Base-by-base conservation (phyloP, 2,888 invertebrate genomes). In the Heterodera filipjevi region DNA sequence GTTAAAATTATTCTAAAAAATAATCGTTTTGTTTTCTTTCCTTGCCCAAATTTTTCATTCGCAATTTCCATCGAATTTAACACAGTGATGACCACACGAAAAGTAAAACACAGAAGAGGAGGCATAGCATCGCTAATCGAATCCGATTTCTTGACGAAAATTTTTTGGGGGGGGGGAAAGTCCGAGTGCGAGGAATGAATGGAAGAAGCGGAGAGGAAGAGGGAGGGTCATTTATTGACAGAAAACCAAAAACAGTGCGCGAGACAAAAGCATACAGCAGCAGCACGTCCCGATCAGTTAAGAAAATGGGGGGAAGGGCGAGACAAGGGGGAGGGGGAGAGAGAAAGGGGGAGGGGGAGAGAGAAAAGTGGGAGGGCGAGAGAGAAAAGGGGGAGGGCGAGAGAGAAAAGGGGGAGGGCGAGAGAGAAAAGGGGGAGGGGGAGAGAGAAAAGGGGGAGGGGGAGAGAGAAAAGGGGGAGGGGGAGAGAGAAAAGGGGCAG, bases 191-290 rank as follows among this genome's bases (percentile, higher is more conserved):
- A 0, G 59, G 10, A 59, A 27, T 59, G 59, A 22, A 16, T 49
- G 53, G 19, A 22, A n/a, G n/a, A n/a, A 39, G 39, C 39, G 59
- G 59, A 8, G 8, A 27, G 59, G n/a, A 27, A 27, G 8, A n/a
- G n/a, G n/a, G n/a, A n/a, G 27, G 59, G 59, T 59, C 59, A 59
- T 59, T 59, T 53, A 53, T 53, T 27, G 59, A 59, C 22, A 59
- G 59, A 22, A 59, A n/a, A 39, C 39, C 2, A 39, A 39, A 39
- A 39, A 39, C n/a, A n/a, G 27, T 6, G 59, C 8, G 59, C 49
- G 49, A 14, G 59, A 27, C 53, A 22, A 12, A 39, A 39, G 39
- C 39, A 39, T 12, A 39, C 6, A 59, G 59, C 22, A 59, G 59
- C 19, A 59, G 59, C 59, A 27, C 59, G 27, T 27, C 59, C 59